These are phyloP conservation scores for Cheirogaleus major DNA, from an alignment of 2,797 vertebrate genomes.

Conservation along the genomic window DNA sequence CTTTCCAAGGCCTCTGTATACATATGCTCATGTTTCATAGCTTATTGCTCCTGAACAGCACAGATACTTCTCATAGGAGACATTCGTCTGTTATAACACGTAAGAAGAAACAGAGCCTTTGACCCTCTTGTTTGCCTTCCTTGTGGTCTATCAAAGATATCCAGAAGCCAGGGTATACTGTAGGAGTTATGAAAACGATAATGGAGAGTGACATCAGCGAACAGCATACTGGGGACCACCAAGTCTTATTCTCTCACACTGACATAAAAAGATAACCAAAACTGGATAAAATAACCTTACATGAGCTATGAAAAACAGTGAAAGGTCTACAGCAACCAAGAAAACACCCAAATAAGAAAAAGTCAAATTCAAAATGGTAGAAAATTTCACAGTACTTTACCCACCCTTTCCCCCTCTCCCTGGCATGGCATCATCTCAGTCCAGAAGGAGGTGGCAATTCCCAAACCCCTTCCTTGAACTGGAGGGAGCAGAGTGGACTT, in stretches of 20 bases:
- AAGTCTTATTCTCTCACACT: neutral
- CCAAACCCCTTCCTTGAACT: neutral
- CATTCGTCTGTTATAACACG: neutral
- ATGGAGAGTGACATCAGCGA: neutral
- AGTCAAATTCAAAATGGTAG: neutral
- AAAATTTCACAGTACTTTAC: neutral
- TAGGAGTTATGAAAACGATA: neutral
- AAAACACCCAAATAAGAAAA: neutral
- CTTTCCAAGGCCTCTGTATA: neutral
- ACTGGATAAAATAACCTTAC: neutral
- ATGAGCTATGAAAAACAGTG: neutral
- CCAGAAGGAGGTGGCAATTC: neutral
- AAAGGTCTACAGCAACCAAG: neutral
- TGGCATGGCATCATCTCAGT: neutral
- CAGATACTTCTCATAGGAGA: neutral
- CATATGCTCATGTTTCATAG: neutral
- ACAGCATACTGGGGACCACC: neutral
- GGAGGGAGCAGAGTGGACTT: neutral
- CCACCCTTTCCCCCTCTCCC: neutral
- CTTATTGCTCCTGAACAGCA: neutral
- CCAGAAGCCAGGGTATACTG: neutral
- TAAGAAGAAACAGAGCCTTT: neutral
- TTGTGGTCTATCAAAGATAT: neutral
- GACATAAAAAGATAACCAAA: neutral
- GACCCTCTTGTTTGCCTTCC: neutral